These are phyloP conservation scores for Stenoptilia bipunctidactyla DNA, from an alignment of 2,888 invertebrate species.

Conservation along the genomic window DNA sequence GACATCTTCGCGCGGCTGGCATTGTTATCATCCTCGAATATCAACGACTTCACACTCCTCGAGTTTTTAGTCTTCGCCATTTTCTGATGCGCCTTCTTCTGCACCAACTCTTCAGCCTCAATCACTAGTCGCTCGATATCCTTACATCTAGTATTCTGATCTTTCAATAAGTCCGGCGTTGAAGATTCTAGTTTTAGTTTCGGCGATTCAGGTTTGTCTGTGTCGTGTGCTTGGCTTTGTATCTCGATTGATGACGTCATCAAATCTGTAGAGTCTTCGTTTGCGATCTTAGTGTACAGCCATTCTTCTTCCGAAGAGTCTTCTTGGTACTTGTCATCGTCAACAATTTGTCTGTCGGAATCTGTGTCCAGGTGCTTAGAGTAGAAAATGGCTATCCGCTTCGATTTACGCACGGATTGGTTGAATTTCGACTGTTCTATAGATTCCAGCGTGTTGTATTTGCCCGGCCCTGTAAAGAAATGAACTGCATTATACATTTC, in stretches of 20 bases:
- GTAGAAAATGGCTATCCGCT: slow-evolving; percentile 87
- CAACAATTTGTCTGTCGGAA: slow-evolving; percentile 77
- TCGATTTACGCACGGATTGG: slow-evolving; percentile 82
- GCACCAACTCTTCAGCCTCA: slow-evolving; percentile 85
- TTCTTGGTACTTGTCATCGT: slow-evolving; percentile 58
- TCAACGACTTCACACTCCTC: slow-evolving; percentile 63
- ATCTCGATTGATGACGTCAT: slow-evolving; percentile 66
- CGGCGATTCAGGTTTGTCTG: slow-evolving; percentile 41
- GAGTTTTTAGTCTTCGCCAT: slow-evolving; percentile 55
- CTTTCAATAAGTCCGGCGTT: slow-evolving; percentile 57
- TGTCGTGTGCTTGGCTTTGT: slow-evolving; percentile 52
- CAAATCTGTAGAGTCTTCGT: slow-evolving; percentile 59
- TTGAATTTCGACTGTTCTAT: slow-evolving; percentile 74
- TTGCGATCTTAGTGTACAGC: slow-evolving; percentile 70
- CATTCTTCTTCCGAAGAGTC: slow-evolving; percentile 72
- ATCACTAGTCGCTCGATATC: slow-evolving; percentile 82
- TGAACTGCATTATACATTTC: neutral
- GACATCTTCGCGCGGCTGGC: slow-evolving; percentile 73
- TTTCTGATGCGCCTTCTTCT: slow-evolving; percentile 58
- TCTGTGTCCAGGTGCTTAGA: slow-evolving; percentile 90
- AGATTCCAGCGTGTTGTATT: slow-evolving; percentile 14
- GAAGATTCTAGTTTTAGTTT: slow-evolving; percentile 47
- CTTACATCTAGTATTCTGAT: slow-evolving; percentile 66
- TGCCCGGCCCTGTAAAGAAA: neutral
- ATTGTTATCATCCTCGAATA: slow-evolving; percentile 62